Conservation (phyloP, 2,888 invertebrate genomes). For the Heliconius ethilla region DNA sequence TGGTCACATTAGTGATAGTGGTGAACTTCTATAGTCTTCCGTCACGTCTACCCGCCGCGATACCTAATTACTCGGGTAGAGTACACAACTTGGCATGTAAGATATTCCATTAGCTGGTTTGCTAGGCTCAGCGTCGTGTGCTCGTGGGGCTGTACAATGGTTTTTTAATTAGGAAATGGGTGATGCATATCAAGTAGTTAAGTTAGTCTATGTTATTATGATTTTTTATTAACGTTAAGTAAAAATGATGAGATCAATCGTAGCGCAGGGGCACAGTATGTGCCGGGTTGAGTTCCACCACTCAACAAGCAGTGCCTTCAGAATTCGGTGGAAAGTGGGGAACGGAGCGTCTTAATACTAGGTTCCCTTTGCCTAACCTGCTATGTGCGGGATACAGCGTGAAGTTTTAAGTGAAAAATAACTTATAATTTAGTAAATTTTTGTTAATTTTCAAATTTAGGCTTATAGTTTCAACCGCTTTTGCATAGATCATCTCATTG, state of each 20-base stretch:
- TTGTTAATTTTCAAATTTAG: not conserved
- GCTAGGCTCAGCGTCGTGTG: not conserved
- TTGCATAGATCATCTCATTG: not conserved
- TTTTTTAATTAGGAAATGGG: not conserved
- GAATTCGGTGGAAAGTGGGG: too few species aligned
- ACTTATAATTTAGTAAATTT: not conserved
- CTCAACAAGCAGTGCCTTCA: too few species aligned
- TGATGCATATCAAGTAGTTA: not conserved
- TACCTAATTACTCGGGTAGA: constrained; percentile 23
- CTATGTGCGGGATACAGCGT: too few species aligned
- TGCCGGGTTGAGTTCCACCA: too few species aligned
- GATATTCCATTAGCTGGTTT: constrained; percentile 26
- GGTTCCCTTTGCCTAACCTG: too few species aligned
- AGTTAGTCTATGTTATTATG: not conserved
- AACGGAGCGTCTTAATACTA: too few species aligned
- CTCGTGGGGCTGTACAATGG: constrained; percentile 1
- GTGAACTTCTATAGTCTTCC: not conserved
- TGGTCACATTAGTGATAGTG: constrained; percentile 10
- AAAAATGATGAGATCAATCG: too few species aligned
- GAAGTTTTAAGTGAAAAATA: too few species aligned
- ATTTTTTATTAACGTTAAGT: too few species aligned
- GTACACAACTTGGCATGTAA: constrained; percentile 16
- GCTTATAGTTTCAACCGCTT: not conserved
- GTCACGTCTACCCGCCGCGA: constrained; percentile 24
- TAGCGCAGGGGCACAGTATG: too few species aligned